Evolutionary conservation across 2,797 vertebrate species (phyloP).

Genomic region (Perdix hodgsoniae): DNA sequence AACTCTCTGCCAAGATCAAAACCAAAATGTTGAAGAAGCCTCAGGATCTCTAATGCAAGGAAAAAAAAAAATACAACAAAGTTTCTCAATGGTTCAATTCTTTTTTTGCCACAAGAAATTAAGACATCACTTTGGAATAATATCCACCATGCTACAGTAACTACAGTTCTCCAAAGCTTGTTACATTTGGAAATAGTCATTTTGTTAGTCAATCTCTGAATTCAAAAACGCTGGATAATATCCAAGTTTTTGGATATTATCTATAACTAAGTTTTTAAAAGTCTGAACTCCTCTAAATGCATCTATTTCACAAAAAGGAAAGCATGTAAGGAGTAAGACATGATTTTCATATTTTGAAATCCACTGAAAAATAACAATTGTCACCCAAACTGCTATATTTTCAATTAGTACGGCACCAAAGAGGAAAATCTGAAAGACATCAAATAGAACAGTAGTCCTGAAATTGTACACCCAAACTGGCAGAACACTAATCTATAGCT

Average conservation of each 20-base stretch:
- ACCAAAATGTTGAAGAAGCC: background rate
- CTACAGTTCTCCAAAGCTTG: background rate
- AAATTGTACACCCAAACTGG: background rate
- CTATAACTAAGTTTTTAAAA: background rate
- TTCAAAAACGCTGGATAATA: background rate
- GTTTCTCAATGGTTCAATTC: background rate
- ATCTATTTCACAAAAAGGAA: background rate
- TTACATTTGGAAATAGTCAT: background rate
- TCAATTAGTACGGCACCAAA: background rate
- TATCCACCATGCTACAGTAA: background rate
- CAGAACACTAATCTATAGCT: background rate
- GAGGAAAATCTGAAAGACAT: background rate
- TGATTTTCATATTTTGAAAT: no score
- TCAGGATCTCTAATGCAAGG: background rate
- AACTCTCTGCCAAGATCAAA: background rate
- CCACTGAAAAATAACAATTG: background rate
- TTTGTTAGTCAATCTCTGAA: background rate
- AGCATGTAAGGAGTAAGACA: background rate
- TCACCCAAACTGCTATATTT: background rate
- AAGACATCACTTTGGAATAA: background rate
- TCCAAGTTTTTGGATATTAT: no score
- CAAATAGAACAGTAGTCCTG: background rate
- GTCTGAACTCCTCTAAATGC: background rate
- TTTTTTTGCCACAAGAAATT: background rate
- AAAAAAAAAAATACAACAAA: background rate